These are phyloP conservation scores for Lepus europaeus DNA, from an alignment of 2,113 vertebrate genomes.

Conservation along the genomic window DNA sequence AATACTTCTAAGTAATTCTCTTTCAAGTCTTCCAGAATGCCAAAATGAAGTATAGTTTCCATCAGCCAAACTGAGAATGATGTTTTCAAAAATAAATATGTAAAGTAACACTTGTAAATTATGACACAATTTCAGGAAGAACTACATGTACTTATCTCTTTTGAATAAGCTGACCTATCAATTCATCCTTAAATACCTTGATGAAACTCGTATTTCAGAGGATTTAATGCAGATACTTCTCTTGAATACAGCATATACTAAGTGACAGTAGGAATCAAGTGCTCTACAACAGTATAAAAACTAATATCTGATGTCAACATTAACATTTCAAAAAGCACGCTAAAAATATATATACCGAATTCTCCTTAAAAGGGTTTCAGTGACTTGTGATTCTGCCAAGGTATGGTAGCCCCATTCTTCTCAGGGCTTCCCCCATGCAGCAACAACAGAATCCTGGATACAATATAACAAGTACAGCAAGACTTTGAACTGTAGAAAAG, in stretches of 20 bases:
- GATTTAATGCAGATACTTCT: neutral
- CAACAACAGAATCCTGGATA: neutral
- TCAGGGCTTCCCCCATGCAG: neutral
- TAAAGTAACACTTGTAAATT: slow-evolving; percentile 64
- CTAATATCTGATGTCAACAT: slow-evolving; percentile 5
- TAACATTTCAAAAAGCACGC: slow-evolving; percentile 9
- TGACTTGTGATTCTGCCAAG: slow-evolving; percentile 7
- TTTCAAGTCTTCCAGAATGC: slow-evolving; percentile 54
- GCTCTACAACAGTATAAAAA: slow-evolving; percentile 13
- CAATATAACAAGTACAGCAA: neutral
- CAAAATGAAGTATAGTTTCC: slow-evolving; percentile 44
- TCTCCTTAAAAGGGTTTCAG: neutral
- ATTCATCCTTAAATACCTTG: slow-evolving; percentile 29
- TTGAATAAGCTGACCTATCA: slow-evolving; percentile 29
- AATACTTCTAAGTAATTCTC: slow-evolving; percentile 52
- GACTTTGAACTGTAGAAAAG: neutral
- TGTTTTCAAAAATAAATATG: slow-evolving; percentile 66
- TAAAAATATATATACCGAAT: neutral
- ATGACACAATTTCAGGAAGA: slow-evolving; percentile 59
- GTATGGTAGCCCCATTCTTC: neutral
- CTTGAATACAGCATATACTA: neutral
- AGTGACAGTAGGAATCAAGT: slow-evolving; percentile 32
- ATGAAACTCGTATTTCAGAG: slow-evolving; percentile 60
- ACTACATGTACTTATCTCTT: neutral
- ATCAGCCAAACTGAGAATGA: slow-evolving; percentile 44